These are phyloP conservation scores for Saxicola maurus DNA, from an alignment of 2,797 vertebrate species.

Conservation along the genomic window DNA sequence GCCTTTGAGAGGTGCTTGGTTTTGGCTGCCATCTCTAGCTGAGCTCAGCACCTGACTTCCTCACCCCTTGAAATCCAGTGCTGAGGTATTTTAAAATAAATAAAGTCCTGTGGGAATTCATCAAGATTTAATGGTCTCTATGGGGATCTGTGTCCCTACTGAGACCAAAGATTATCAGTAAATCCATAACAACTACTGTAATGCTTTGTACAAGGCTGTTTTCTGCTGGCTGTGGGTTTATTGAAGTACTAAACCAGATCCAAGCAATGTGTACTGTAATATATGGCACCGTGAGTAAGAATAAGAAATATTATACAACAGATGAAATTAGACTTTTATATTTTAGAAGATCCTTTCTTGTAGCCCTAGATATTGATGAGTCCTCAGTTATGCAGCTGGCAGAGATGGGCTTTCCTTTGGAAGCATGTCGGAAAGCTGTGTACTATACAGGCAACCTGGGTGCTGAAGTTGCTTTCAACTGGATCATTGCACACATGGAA, in stretches of 20 bases:
- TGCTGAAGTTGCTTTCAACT: conserved; percentile 97
- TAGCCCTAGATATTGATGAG: conserved; percentile 96
- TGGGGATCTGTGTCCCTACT: neutral
- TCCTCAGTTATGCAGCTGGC: conserved; percentile 95
- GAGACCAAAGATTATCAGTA: neutral
- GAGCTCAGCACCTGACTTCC: neutral
- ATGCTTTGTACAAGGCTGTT: neutral
- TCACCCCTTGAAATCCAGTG: neutral
- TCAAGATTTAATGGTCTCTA: neutral
- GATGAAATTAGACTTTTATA: neutral
- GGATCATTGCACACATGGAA: conserved; percentile 98
- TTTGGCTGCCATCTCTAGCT: neutral
- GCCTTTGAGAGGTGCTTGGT: neutral
- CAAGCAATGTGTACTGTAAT: neutral
- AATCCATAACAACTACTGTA: neutral
- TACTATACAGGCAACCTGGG: conserved; percentile 98
- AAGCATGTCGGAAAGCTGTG: conserved; percentile 95
- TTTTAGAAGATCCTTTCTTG: conserved; percentile 25
- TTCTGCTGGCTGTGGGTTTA: neutral
- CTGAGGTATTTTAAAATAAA: neutral
- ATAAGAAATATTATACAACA: neutral
- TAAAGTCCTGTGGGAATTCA: neutral
- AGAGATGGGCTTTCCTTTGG: conserved; percentile 97
- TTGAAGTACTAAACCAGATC: neutral
- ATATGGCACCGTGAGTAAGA: neutral